Conservation (phyloP, 53 echinoderm and acorn worm genomes). For the Temnopleurus reevesii region DNA sequence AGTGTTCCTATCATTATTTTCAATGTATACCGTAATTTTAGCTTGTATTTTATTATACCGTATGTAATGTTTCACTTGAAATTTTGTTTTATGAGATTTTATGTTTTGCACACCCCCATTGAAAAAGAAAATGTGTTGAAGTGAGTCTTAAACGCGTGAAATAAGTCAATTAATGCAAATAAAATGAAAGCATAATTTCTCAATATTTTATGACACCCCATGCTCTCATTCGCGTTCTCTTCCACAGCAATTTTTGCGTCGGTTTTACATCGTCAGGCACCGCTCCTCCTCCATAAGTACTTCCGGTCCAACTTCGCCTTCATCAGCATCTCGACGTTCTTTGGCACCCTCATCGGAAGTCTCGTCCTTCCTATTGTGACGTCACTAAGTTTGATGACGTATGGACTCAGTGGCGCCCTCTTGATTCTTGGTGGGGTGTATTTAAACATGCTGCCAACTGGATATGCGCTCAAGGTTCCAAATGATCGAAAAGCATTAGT, state of each 20-base stretch:
- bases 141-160: too few species aligned
- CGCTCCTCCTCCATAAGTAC: background rate
- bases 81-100: too few species aligned
- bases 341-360: background rate
- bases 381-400: background rate
- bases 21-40: too few species aligned
- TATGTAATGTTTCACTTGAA: too few species aligned
- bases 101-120: too few species aligned
- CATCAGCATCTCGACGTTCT: background rate
- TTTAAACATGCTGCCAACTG: background rate
- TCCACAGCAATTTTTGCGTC: background rate
- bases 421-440: background rate
- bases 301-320: background rate
- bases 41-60: too few species aligned
- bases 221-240: background rate
- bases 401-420: background rate
- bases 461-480: background rate
- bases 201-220: too few species aligned
- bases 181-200: too few species aligned
- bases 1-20: too few species aligned
- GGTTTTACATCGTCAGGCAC: background rate
- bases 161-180: too few species aligned
- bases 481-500: background rate
- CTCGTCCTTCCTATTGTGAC: background rate
- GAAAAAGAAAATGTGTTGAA: too few species aligned